phyloP scores from a whole-genome alignment of 1,140 invertebrate genomes.

The Saccostrea cuccullata region DNA sequence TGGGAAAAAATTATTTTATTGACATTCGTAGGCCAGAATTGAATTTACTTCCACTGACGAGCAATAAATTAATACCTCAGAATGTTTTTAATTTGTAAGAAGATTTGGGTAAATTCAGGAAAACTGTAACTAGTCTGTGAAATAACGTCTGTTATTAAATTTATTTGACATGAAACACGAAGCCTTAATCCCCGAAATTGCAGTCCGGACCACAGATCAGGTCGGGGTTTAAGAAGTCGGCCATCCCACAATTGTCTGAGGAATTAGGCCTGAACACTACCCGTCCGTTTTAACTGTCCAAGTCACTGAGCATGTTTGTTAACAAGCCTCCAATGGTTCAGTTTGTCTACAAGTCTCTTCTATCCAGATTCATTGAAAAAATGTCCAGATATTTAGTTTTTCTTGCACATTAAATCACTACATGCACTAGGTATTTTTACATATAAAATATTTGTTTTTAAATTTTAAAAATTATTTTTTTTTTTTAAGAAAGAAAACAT shows the following conservation, averaged over 20 bases:
- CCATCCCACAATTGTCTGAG: background rate
- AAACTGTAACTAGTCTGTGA: background rate
- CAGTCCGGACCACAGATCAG: conserved; percentile 2
- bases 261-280: background rate
- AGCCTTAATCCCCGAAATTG: background rate
- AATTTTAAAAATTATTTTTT: background rate
- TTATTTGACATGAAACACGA: background rate
- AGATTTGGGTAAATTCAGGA: background rate
- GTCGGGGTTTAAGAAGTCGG: background rate
- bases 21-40: background rate
- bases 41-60: background rate
- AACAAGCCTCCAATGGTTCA: background rate
- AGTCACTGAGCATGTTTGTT: background rate
- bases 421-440: background rate
- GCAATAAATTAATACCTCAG: conserved; percentile 13
- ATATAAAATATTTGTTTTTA: background rate
- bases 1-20: background rate
- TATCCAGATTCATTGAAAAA: background rate
- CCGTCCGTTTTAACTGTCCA: background rate
- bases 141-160: background rate
- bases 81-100: background rate
- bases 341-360: background rate
- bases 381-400: background rate
- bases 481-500: background rate
- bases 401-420: background rate